Evolutionary conservation across 2,113 vertebrate species (phyloP).

Genomic region (Tonatia bakeri): DNA sequence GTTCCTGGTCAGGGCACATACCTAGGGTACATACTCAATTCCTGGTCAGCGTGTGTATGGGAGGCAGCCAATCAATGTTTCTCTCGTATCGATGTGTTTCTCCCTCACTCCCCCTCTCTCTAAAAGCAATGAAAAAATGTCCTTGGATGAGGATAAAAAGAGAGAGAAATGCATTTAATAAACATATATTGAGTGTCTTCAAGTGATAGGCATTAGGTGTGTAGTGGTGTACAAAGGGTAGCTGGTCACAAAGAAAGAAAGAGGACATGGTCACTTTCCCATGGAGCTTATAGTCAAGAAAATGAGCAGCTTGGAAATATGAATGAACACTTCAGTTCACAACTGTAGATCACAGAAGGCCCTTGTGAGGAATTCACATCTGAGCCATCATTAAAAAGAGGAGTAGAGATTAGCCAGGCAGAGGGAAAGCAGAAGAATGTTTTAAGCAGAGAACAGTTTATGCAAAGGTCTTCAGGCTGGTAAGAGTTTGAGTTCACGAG

Average conservation of each 20-base stretch:
- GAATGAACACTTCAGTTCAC: background rate
- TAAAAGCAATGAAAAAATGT: too few species aligned
- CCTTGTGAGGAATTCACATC: background rate
- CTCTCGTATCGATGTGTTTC: too few species aligned
- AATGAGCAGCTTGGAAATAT: background rate
- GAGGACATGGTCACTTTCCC: background rate
- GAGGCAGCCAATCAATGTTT: too few species aligned
- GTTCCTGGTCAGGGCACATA: too few species aligned
- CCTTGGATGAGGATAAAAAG: too few species aligned
- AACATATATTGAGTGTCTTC: background rate
- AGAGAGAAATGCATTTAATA: background rate
- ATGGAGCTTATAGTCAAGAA: background rate
- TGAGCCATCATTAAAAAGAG: background rate
- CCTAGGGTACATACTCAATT: too few species aligned
- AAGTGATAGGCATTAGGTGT: background rate
- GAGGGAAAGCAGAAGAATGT: background rate
- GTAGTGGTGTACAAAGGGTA: background rate
- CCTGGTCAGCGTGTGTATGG: too few species aligned
- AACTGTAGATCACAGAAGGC: background rate
- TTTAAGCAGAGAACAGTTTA: background rate
- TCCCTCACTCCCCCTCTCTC: too few species aligned
- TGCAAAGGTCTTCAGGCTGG: background rate
- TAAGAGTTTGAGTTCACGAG: background rate
- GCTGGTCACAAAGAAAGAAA: background rate
- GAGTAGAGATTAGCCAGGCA: background rate